Evolutionary conservation across 2,888 invertebrate species (phyloP).

Genomic region (Acleris emargana): DNA sequence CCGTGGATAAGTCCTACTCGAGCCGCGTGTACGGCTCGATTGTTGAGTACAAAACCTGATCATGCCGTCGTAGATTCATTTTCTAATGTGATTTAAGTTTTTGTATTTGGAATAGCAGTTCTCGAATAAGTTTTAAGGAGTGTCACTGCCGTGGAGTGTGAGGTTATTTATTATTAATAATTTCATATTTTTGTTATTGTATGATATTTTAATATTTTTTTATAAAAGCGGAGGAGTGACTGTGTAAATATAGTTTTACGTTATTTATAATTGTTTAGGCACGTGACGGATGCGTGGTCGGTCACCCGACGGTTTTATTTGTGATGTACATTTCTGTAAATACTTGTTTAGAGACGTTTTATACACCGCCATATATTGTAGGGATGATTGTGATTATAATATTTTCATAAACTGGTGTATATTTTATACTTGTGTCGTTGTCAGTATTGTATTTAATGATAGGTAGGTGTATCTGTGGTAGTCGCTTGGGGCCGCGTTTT

Average conservation of each 20-base stretch:
- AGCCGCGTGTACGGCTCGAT: too few relatives aligned
- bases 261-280: slow-evolving; percentile 63
- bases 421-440: slow-evolving; percentile 61
- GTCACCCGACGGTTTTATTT: slow-evolving; percentile 40
- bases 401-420: slow-evolving; percentile 60
- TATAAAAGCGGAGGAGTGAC: slow-evolving; percentile 59
- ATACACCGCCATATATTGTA: slow-evolving; percentile 50
- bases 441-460: slow-evolving; percentile 75
- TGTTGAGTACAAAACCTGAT: slow-evolving; percentile 33
- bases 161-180: slow-evolving; percentile 54
- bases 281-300: slow-evolving; percentile 52
- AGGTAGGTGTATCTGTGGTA: slow-evolving; percentile 40
- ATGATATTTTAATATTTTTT: slow-evolving; percentile 56
- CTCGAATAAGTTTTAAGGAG: slow-evolving; percentile 44
- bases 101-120: slow-evolving; percentile 42
- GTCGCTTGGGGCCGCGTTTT: slow-evolving; percentile 41
- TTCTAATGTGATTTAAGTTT: slow-evolving; percentile 34
- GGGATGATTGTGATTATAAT: slow-evolving; percentile 65
- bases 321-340: slow-evolving; percentile 69
- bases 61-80: slow-evolving; percentile 30
- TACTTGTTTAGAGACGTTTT: slow-evolving; percentile 52
- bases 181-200: slow-evolving; percentile 53
- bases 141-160: slow-evolving; percentile 65
- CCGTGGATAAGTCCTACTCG: slow-evolving; percentile 1
- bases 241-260: slow-evolving; percentile 74